A percentile compares a stretch with the other conserved stretches of the same genome.
phyloP scores from a whole-genome alignment of 2,113 vertebrate genomes.

The Aptenodytes forsteri region DNA sequence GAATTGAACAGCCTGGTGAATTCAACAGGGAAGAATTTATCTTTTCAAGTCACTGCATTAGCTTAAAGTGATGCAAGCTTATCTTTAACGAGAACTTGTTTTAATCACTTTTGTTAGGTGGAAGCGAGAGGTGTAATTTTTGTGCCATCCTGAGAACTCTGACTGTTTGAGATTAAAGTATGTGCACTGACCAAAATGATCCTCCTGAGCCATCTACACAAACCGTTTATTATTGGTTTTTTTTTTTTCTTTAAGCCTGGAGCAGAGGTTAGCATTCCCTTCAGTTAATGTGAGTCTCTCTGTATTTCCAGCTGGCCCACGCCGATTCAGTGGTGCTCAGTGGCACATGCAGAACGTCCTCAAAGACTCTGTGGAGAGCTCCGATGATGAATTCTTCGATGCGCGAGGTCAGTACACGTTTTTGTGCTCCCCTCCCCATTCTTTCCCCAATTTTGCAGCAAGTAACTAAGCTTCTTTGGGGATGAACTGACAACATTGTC shows the following conservation, averaged over 20 bases:
- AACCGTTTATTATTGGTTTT: not conserved
- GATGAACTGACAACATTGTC: not conserved
- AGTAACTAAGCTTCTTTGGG: not conserved
- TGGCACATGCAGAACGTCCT: slow-evolving; percentile 89
- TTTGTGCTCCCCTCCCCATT: not conserved
- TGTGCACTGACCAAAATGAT: rapidly evolving
- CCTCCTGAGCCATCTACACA: not conserved
- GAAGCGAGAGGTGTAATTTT: not conserved
- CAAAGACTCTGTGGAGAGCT: slow-evolving; percentile 92
- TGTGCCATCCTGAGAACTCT: not conserved
- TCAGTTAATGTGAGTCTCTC: not conserved
- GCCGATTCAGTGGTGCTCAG: slow-evolving; percentile 79
- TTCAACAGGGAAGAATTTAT: not conserved
- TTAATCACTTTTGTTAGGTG: not conserved
- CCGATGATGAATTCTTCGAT: slow-evolving; percentile 98
- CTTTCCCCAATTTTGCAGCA: not conserved
- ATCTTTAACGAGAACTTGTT: not conserved
- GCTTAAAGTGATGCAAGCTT: not conserved
- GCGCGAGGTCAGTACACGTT: slow-evolving; percentile 85
- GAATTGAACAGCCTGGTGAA: not conserved
- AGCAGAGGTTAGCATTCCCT: not conserved
- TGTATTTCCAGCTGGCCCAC: slow-evolving; percentile 73
- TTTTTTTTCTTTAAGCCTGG: not conserved
- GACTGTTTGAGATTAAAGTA: not conserved
- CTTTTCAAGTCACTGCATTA: not conserved